These are phyloP conservation scores for Tetragonula carbonaria DNA, from an alignment of 2,888 invertebrate genomes.

Conservation along the genomic window DNA sequence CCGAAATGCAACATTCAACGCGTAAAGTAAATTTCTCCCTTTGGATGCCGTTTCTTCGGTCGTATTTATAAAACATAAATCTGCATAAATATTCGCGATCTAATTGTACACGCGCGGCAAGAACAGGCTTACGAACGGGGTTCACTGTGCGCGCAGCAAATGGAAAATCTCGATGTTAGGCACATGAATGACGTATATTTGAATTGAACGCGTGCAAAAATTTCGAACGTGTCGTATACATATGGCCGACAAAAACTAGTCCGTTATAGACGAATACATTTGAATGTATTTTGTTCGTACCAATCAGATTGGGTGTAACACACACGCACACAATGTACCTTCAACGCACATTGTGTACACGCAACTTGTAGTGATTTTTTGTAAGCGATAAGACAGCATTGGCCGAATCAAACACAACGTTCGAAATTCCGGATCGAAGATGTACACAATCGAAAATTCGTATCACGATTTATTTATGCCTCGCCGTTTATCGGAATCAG, in stretches of 20 bases:
- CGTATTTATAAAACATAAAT: neutral
- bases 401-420: neutral
- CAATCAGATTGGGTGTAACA: constrained; percentile 1
- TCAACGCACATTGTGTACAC: neutral
- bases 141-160: neutral
- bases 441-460: neutral
- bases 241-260: constrained; percentile 45
- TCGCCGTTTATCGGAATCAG: constrained; percentile 1
- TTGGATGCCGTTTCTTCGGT: neutral
- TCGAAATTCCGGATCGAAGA: constrained; percentile 2
- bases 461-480: constrained; percentile 4
- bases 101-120: neutral
- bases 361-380: neutral
- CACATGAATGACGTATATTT: too few relatives aligned
- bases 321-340: too few relatives aligned
- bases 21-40: rapidly evolving
- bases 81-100: neutral
- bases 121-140: neutral
- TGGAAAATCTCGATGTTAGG: neutral
- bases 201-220: constrained; percentile 12
- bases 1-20: neutral
- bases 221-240: constrained; percentile 38
- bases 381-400: too few relatives aligned
- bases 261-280: constrained; percentile 6
- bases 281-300: neutral